Conservation (phyloP, 2,888 invertebrate species). For the Brachynemurus nebulosus region DNA sequence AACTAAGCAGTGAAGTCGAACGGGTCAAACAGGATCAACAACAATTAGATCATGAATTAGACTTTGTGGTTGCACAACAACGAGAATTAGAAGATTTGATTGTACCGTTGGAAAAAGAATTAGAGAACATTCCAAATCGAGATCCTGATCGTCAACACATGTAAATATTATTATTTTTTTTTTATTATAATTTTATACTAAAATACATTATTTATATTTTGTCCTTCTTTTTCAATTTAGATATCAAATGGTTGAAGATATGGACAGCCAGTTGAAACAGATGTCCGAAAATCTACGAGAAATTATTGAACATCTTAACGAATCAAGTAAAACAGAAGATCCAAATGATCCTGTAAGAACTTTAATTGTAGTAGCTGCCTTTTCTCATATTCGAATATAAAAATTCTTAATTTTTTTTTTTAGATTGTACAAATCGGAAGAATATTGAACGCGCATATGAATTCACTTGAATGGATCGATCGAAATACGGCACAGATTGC, state of each 20-base stretch:
- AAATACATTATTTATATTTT: too few relatives aligned
- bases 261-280: slow-evolving; percentile 83
- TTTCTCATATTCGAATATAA: not conserved
- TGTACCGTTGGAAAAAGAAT: slow-evolving; percentile 70
- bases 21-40: slow-evolving; percentile 79
- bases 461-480: slow-evolving; percentile 90
- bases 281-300: slow-evolving; percentile 94
- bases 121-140: slow-evolving; percentile 49
- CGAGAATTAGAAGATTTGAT: slow-evolving; percentile 81
- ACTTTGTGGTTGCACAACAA: slow-evolving; percentile 86
- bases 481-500: slow-evolving; percentile 65
- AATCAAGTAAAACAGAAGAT: slow-evolving; percentile 70
- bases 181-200: not conserved
- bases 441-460: slow-evolving; percentile 92
- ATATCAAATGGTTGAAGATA: slow-evolving; percentile 75
- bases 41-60: slow-evolving; percentile 80
- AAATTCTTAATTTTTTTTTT: slow-evolving; percentile 23
- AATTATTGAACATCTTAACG: slow-evolving; percentile 87
- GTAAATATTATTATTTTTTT: slow-evolving; percentile 31
- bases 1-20: slow-evolving; percentile 75
- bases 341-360: slow-evolving; percentile 68
- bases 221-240: too few relatives aligned
- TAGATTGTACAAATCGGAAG: slow-evolving; percentile 84
- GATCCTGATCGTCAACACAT: slow-evolving; percentile 87
- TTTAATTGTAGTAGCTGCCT: too few relatives aligned